Evolutionary conservation across 2,113 vertebrate species (phyloP), one percentile per base, ranked within the genome.

Genomic region (Fregata magnificens): DNA sequence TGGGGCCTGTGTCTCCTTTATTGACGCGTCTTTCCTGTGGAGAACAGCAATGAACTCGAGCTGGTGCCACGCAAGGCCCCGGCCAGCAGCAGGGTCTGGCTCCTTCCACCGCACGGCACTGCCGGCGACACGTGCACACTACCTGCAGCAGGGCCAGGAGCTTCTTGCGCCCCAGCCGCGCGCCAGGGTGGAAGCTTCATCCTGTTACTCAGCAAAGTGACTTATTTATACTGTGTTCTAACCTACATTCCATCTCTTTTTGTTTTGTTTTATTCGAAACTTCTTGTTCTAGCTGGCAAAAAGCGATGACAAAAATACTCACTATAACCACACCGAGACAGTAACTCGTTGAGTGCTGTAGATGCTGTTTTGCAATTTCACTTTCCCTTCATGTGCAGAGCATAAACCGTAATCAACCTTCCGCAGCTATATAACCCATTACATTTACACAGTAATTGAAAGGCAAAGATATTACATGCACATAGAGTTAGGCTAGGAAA

Each of bases 221-320:
- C 63, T 87, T 97, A 95, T 94, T 96, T 82, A 93, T 90, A 92
- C 85, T 44, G 83, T 91, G 85, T 84, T 42, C 91, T 96, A 82
- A 77, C 47, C 52, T 71, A 65, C 74, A 28, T 8, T 42, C 92
- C 67, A 32, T n/a, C 67, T 86, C 76, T 26, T 73, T 36, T 88
- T 55, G 50, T 90, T 66, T 76, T 47, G 55, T 67, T 74, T 69
- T 34, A 50, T 17, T 81, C 49, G 4, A 70, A 69, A 73, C 56
- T 53, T 93, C 93, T 93, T 4, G 15, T 79, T 82, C 61, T 61
- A 82, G 89, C 97, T 85, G 82, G 96, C 94, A 95, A 87, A 91
- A 93, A 40, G 93, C 71, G 32, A 45, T 1, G 53, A 77, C 76
- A 63, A n/a, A 90, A 85, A n/a, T 26, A 49, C 63, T 76, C 74